phyloP scores from a whole-genome alignment of 2,797 vertebrate genomes.

The Ceryle rudis region DNA sequence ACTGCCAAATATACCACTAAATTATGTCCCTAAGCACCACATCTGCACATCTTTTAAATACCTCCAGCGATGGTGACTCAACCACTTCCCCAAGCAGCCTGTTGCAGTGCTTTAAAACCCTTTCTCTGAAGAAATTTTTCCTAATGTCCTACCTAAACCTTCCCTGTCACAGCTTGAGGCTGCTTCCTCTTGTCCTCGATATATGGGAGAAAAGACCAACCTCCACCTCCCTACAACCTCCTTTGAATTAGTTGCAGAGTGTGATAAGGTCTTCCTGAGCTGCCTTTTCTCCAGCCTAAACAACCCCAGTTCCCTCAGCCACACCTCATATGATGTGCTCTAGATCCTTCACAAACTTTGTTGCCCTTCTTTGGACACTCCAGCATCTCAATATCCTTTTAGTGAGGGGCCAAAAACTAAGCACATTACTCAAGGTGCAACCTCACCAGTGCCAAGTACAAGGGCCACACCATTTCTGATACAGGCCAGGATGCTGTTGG shows the following conservation, averaged over 20 bases:
- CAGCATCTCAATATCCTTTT: neutral
- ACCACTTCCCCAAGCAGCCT: neutral
- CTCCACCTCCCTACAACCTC: accelerated
- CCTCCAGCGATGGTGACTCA: neutral
- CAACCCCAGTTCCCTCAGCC: neutral
- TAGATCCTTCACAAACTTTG: no score
- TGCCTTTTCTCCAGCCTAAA: neutral
- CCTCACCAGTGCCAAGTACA: neutral
- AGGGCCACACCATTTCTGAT: neutral
- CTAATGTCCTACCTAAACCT: neutral
- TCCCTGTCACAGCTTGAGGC: neutral
- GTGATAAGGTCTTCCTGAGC: neutral
- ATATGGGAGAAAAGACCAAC: neutral
- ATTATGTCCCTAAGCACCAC: neutral
- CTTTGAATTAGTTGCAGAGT: no score
- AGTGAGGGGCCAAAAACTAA: neutral
- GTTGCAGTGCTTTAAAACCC: neutral
- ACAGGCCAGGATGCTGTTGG: neutral
- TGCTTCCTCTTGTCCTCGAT: neutral
- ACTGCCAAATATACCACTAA: neutral
- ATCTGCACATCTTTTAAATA: neutral
- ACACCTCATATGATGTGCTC: no score
- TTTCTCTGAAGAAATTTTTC: neutral
- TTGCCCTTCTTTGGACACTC: neutral
- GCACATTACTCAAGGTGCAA: neutral